phyloP scores from a whole-genome alignment of 2,113 vertebrate genomes.

The Epinephelus fuscoguttatus region DNA sequence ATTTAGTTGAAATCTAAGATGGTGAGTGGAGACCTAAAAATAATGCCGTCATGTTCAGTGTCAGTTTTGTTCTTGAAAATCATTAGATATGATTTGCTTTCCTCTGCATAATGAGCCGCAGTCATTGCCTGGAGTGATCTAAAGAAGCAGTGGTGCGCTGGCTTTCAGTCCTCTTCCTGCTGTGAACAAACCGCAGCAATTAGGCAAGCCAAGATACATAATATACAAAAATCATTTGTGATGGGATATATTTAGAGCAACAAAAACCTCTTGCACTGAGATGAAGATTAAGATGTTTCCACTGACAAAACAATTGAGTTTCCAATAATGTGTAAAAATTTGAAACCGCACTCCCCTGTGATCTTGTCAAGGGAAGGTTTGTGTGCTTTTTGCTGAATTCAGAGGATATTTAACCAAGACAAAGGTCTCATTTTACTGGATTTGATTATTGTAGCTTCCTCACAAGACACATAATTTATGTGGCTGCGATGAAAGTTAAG shows the following conservation, averaged over 20 bases:
- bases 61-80: conserved; percentile 61
- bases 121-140: conserved; percentile 54
- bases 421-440: not conserved
- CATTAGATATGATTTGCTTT: conserved; percentile 64
- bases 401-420: not conserved
- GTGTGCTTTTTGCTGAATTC: conserved; percentile 5
- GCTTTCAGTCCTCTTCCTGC: conserved; percentile 44
- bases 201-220: conserved; percentile 58
- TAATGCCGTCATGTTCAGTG: conserved; percentile 33
- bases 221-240: conserved; percentile 58
- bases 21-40: conserved; percentile 38
- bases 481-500: not conserved
- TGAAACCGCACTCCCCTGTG: not conserved
- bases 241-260: conserved; percentile 49
- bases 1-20: conserved; percentile 12
- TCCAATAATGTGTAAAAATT: not conserved
- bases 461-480: not conserved
- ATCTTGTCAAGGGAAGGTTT: not conserved
- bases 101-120: conserved; percentile 65
- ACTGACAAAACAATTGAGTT: conserved; percentile 22
- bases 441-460: conserved; percentile 5
- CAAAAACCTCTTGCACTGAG: conserved; percentile 11
- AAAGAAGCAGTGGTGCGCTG: conserved; percentile 43
- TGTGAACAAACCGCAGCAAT: conserved; percentile 77
- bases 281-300: conserved; percentile 45